phyloP scores from a whole-genome alignment of 2,113 vertebrate species.

The Ahaetulla prasina region DNA sequence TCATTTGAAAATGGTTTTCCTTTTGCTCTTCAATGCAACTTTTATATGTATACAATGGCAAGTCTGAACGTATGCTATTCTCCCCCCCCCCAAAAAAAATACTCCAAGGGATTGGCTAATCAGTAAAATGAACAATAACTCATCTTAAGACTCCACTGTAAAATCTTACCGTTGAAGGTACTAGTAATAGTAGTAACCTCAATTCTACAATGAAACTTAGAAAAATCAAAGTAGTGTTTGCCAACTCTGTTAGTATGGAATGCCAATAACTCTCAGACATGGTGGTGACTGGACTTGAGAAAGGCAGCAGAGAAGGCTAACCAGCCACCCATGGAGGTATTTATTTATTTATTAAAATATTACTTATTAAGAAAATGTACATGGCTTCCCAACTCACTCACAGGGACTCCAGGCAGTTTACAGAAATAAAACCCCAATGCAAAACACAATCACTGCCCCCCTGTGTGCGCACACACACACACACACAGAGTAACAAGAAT shows the following conservation, averaged over 20 bases:
- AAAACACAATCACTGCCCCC: neutral
- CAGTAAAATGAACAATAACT: neutral
- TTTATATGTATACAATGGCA: neutral
- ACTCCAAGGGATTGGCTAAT: neutral
- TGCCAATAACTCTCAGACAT: neutral
- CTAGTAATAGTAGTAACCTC: neutral
- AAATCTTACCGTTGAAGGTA: neutral
- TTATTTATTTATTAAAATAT: neutral
- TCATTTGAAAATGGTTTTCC: conserved; percentile 32
- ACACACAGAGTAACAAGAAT: neutral
- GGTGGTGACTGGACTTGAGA: neutral
- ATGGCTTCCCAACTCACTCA: too few species aligned
- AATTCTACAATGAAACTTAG: neutral
- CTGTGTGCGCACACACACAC: too few species aligned
- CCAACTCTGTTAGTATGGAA: neutral
- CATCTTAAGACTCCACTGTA: neutral
- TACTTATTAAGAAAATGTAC: neutral
- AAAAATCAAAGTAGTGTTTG: neutral
- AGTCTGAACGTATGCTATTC: neutral
- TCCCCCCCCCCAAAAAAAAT: neutral
- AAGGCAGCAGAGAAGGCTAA: neutral
- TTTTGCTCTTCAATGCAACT: neutral
- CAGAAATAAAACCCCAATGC: neutral
- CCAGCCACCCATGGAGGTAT: neutral
- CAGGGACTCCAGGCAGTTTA: neutral